phyloP scores from a whole-genome alignment of 2,113 vertebrate species.

The Brienomyrus longianalis region DNA sequence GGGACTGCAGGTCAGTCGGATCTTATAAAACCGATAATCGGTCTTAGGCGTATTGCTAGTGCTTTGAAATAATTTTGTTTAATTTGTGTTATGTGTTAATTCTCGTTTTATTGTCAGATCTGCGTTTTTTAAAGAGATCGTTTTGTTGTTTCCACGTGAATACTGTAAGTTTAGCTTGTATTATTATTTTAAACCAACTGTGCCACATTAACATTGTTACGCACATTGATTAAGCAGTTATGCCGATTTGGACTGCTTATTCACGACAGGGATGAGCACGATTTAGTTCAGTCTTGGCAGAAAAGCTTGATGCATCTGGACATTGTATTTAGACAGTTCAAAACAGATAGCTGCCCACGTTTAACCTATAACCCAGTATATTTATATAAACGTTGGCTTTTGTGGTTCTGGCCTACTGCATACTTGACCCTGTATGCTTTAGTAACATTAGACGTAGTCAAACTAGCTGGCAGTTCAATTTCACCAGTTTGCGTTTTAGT shows the following conservation, averaged over 20 bases:
- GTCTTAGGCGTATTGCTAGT: not conserved
- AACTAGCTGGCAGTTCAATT: not conserved
- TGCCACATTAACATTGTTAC: not conserved
- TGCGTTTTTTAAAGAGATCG: not conserved
- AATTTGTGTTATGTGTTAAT: not conserved
- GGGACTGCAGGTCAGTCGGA: not conserved
- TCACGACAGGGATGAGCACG: not conserved
- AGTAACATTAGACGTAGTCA: not conserved
- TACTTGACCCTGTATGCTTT: not conserved
- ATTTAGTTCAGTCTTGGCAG: not conserved
- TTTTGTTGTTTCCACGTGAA: not conserved
- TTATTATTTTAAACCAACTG: not conserved
- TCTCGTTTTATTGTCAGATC: not conserved
- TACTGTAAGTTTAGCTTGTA: not conserved
- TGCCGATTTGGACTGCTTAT: not conserved
- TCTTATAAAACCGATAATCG: not conserved
- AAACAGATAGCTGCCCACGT: not conserved
- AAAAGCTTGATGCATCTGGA: not conserved
- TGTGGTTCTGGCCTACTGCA: not conserved
- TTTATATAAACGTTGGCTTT: not conserved
- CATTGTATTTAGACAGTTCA: not conserved
- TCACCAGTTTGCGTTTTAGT: not conserved
- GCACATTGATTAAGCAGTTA: not conserved
- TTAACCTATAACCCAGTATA: not conserved
- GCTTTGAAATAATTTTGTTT: not conserved